Percentiles rank a stretch among this genome's conserved stretches.
Evolutionary conservation across 2,888 invertebrate genomes (phyloP).

Genomic region (Trissonchulus latispiculum): DNA sequence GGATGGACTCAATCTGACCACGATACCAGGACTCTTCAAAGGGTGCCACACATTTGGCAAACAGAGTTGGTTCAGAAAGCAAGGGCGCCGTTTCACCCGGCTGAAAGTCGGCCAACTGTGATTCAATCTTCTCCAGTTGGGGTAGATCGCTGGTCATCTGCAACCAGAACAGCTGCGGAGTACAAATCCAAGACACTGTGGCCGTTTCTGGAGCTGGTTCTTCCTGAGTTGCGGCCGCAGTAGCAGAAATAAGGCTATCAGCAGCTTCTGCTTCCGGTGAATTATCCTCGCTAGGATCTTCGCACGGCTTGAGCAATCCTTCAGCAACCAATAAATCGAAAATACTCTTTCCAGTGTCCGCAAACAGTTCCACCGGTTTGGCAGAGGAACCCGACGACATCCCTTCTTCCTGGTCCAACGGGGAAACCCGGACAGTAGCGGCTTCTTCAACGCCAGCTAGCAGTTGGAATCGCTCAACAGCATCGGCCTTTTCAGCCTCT

Average conservation of each 20-base stretch:
- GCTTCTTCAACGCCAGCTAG: background rate
- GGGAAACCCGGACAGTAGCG: no score
- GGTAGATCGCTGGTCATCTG: background rate
- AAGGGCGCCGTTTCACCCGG: background rate
- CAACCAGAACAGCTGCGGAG: constrained; percentile 8
- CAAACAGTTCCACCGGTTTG: no score
- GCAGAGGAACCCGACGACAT: no score
- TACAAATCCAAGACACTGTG: background rate
- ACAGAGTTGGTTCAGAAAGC: background rate
- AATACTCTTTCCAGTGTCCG: no score
- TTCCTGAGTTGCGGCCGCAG: no score
- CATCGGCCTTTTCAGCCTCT: background rate
- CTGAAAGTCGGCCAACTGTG: background rate
- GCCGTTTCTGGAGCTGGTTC: background rate
- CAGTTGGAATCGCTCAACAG: background rate
- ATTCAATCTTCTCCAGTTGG: background rate
- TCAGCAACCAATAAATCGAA: no score
- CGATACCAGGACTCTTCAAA: background rate
- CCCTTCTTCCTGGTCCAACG: no score
- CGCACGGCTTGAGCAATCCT: no score
- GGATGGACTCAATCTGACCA: background rate
- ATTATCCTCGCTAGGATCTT: no score
- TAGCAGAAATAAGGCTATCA: no score
- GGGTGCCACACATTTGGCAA: background rate
- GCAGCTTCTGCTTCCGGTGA: no score